phyloP scores from a whole-genome alignment of 2,113 vertebrate genomes.

The Prinia subflava region DNA sequence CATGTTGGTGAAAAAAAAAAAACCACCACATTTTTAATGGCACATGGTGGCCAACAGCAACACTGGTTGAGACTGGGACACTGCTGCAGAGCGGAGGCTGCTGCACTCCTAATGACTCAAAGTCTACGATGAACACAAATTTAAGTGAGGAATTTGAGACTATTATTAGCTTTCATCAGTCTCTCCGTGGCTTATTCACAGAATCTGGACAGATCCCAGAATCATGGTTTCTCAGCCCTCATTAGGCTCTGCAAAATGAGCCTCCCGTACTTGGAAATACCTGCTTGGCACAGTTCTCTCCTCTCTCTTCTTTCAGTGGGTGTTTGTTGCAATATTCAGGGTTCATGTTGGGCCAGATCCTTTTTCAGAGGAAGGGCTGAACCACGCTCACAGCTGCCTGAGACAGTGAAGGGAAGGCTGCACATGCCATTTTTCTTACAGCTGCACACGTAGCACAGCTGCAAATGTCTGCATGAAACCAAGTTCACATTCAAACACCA shows the following conservation, averaged over 20 bases:
- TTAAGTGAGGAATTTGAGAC: constrained; percentile 23
- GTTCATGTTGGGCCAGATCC: background rate
- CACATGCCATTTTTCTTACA: background rate
- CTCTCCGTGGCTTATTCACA: background rate
- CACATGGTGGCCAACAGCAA: background rate
- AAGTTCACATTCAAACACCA: background rate
- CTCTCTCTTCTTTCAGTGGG: background rate
- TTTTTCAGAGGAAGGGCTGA: background rate
- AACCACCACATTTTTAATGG: background rate
- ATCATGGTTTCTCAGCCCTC: background rate
- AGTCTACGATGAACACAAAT: background rate
- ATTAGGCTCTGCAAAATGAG: constrained; percentile 21
- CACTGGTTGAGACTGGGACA: background rate
- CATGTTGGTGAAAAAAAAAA: background rate
- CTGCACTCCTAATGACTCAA: background rate
- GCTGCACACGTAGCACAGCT: background rate
- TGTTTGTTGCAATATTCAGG: background rate
- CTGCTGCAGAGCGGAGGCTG: background rate
- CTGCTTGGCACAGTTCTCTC: background rate
- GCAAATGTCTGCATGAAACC: background rate
- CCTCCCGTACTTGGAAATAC: background rate
- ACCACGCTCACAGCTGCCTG: background rate
- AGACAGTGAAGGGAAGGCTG: background rate
- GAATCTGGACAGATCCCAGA: constrained; percentile 19
- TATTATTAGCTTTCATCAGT: constrained; percentile 30